Evolutionary conservation across 2,113 vertebrate genomes (phyloP).

Genomic region (Apodemus sylvaticus): DNA sequence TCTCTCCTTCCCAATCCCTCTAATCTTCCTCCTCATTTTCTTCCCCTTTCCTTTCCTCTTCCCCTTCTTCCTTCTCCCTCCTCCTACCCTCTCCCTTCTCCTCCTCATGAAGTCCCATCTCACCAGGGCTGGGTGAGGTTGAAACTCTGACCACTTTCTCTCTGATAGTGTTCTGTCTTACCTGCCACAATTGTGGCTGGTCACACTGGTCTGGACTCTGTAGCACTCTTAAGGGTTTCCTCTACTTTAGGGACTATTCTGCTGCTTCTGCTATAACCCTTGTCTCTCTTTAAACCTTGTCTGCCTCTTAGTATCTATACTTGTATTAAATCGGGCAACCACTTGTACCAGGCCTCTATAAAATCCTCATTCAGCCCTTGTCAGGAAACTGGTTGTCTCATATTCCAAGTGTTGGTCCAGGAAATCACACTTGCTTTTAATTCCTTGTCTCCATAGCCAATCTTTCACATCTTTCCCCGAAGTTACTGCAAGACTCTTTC

Average conservation of each 20-base stretch:
- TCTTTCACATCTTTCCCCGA: background rate
- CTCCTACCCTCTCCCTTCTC: too few species aligned
- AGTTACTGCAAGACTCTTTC: too few species aligned
- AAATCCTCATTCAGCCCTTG: accelerated
- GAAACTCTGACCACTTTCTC: background rate
- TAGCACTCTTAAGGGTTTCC: background rate
- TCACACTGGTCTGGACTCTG: background rate
- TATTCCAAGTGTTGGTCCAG: background rate
- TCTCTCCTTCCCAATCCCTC: too few species aligned
- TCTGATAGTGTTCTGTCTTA: background rate
- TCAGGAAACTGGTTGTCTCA: background rate
- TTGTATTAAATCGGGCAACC: background rate
- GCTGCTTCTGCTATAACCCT: too few species aligned
- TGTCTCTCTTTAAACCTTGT: background rate
- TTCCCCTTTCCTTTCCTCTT: too few species aligned
- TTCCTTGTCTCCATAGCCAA: background rate
- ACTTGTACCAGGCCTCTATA: background rate
- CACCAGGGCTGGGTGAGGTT: background rate
- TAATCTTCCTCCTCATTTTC: background rate
- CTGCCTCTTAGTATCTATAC: background rate
- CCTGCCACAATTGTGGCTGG: background rate
- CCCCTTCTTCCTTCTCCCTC: background rate
- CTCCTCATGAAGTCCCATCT: background rate
- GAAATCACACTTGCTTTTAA: background rate
- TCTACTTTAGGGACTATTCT: background rate